phyloP scores from a whole-genome alignment of 1,140 invertebrate species.

The Tetranychus urticae region DNA sequence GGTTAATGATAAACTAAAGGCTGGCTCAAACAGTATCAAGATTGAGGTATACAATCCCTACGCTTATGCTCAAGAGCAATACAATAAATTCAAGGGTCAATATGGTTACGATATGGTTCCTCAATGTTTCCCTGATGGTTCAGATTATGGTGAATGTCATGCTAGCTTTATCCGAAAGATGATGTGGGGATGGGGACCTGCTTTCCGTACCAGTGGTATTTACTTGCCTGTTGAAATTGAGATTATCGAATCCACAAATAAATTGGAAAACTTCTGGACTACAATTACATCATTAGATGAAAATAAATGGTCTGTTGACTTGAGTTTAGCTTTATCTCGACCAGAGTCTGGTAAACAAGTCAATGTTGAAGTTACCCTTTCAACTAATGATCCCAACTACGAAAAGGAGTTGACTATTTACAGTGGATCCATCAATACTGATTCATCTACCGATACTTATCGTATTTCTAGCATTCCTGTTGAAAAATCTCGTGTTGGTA shows the following conservation, averaged over 20 bases:
- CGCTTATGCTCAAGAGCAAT: constrained; percentile 31
- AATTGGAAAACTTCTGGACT: too few species aligned
- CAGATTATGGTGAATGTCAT: constrained; percentile 71
- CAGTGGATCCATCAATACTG: too few species aligned
- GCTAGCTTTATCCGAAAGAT: constrained; percentile 84
- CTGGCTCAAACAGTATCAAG: constrained; percentile 32
- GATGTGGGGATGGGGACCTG: constrained; percentile 99
- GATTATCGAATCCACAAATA: constrained; percentile 18
- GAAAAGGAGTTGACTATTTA: too few species aligned
- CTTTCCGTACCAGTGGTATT: constrained; percentile 73
- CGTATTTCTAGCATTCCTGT: constrained; percentile 9
- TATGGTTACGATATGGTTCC: constrained; percentile 44
- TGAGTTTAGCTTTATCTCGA: neutral
- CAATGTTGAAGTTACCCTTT: too few species aligned
- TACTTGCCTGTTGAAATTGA: constrained; percentile 38
- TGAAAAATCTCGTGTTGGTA: neutral
- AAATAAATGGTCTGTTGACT: neutral
- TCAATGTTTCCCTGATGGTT: constrained; percentile 41
- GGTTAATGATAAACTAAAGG: constrained; percentile 32
- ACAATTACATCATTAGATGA: too few species aligned
- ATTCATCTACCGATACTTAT: neutral
- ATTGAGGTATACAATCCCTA: constrained; percentile 52
- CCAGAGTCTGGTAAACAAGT: neutral
- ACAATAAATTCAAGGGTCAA: constrained; percentile 24
- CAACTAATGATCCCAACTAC: too few species aligned